Evolutionary conservation across 2,888 invertebrate genomes (phyloP), one percentile per base, ranked within the genome.

Genomic region (Euplagia quadripunctaria): DNA sequence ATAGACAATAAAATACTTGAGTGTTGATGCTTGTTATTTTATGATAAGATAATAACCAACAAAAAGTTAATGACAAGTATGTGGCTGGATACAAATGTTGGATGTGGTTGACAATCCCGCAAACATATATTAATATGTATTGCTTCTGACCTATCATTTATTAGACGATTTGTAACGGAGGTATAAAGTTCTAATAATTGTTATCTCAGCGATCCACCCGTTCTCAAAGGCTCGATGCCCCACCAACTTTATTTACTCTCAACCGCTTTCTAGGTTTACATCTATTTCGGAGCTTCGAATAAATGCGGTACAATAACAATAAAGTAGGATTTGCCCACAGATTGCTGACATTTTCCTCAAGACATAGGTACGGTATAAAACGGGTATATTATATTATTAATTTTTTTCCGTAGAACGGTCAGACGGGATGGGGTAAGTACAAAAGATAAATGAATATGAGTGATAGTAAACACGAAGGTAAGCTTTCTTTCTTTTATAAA

Each of bases 261-360:
- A 90, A 91, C 91, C 92, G 86, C 92, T 94, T 92, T 78, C 88
- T 91, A 93, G 92, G 93, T 94, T 93, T 93, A 93, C 92, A 92
- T 91, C 88, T 91, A 88, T 90, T 90, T 88, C 86, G 86, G 91
- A 91, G 91, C 90, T 89, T 86, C 90, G 88, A 91, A 94, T 93
- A 93, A 93, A 93, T 91, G 93, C 90, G 91, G 91, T 87, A 93
- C 93, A 93, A 92, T 94, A 94, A 94, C 93, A 94, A 92, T 94
- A 94, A 94, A 94, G 91, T 89, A 91, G 94, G 93, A 93, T 94
- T 94, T 93, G 84, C 89, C 88, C 90, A 87, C 90, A 92, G 92
- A 94, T 94, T 92, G 93, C 94, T 93, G 94, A 94, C 94, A 94
- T 94, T 94, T 89, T 93, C 92, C 91, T 86, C 86, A 90, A 91